These are phyloP conservation scores for Elgonia sp. DNA, from an alignment of 2,888 invertebrate species.

Conservation along the genomic window DNA sequence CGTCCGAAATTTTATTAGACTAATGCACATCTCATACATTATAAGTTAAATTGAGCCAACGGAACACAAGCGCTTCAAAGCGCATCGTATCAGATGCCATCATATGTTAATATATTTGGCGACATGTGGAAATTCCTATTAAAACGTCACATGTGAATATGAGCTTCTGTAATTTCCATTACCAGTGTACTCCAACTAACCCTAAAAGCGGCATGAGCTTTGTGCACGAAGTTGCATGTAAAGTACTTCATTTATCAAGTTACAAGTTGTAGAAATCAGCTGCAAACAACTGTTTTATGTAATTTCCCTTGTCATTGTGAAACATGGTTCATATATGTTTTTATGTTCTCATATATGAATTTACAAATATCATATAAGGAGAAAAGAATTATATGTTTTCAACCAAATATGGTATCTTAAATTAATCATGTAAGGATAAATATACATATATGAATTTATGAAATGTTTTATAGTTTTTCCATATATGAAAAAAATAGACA, in stretches of 20 bases:
- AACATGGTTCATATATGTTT: too few species aligned
- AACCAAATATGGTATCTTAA: too few species aligned
- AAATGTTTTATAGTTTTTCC: too few species aligned
- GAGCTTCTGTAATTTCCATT: constrained; percentile 58
- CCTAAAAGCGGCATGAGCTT: constrained; percentile 60
- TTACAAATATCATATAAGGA: too few species aligned
- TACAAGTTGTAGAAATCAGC: constrained; percentile 68
- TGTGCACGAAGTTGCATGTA: constrained; percentile 58
- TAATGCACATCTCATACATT: constrained; percentile 51
- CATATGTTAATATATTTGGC: constrained; percentile 63
- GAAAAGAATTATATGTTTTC: too few species aligned
- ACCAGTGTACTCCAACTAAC: constrained; percentile 55
- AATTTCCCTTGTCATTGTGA: constrained; percentile 47
- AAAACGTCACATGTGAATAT: constrained; percentile 66
- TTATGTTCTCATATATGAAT: too few species aligned
- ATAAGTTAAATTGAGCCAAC: constrained; percentile 61
- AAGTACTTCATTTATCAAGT: constrained; percentile 68
- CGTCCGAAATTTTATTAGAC: constrained; percentile 42
- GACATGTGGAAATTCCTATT: constrained; percentile 64
- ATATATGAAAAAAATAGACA: too few species aligned
- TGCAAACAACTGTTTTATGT: constrained; percentile 63
- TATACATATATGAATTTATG: too few species aligned
- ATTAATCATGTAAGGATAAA: too few species aligned
- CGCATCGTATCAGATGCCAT: constrained; percentile 50
- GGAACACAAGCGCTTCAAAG: constrained; percentile 32